A percentile compares a stretch with the other conserved stretches of the same genome.
phyloP scores from a whole-genome alignment of 2,797 vertebrate species.

The Discoglossus pictus region DNA sequence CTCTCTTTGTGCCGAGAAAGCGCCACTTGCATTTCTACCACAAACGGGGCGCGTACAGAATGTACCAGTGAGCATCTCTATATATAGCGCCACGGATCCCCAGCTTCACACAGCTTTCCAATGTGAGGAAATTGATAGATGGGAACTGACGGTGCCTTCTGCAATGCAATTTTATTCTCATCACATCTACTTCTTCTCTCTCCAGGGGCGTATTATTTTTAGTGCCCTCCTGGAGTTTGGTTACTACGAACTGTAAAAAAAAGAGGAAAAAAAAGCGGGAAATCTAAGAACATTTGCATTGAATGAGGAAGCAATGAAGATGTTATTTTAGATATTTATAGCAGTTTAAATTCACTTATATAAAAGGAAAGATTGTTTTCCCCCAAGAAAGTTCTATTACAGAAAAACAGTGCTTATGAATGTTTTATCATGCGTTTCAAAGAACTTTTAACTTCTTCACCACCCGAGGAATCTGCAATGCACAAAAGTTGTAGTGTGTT shows the following conservation, averaged over 20 bases:
- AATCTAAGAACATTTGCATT: too few relatives aligned
- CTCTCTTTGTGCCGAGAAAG: constrained; percentile 10
- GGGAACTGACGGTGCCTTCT: constrained; percentile 43
- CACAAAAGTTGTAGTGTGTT: too few relatives aligned
- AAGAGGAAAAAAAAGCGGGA: background rate
- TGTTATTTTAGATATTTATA: too few relatives aligned
- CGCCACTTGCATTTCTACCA: constrained; percentile 19
- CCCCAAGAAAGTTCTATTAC: too few relatives aligned
- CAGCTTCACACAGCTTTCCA: constrained; percentile 32
- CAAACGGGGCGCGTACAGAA: constrained; percentile 40
- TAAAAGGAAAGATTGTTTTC: too few relatives aligned
- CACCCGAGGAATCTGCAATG: too few relatives aligned
- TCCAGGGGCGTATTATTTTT: constrained; percentile 21
- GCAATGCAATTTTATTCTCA: constrained; percentile 50
- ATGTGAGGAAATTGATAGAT: constrained; percentile 50
- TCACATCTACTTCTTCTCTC: constrained; percentile 36
- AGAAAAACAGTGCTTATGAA: too few relatives aligned
- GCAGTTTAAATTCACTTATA: too few relatives aligned
- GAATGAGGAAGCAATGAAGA: too few relatives aligned
- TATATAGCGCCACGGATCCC: constrained; percentile 37
- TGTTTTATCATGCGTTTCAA: too few relatives aligned
- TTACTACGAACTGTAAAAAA: constrained; percentile 18
- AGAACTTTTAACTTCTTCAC: too few relatives aligned
- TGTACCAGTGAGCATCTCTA: constrained; percentile 42
- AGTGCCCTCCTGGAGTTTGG: constrained; percentile 30